Evolutionary conservation across 2,888 invertebrate species (phyloP).

Genomic region (Epinotia nisella): DNA sequence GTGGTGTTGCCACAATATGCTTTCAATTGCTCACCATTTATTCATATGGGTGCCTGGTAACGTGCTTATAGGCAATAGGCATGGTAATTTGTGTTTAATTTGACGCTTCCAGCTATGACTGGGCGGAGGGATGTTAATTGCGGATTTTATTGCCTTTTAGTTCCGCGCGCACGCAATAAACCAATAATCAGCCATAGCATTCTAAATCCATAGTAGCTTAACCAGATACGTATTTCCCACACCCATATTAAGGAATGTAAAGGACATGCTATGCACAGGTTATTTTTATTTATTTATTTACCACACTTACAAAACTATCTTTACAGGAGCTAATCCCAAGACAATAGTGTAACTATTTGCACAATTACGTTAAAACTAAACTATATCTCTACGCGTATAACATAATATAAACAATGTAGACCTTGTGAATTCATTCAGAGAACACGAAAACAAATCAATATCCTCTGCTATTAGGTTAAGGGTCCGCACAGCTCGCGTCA

Average conservation of each 20-base stretch:
- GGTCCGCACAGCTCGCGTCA: no score
- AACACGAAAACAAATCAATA: no score
- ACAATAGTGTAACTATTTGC: no score
- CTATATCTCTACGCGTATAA: no score
- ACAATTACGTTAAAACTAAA: no score
- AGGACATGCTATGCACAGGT: not conserved
- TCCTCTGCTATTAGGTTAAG: no score
- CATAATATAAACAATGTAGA: no score
- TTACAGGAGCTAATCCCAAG: no score
- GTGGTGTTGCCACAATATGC: slow-evolving; percentile 7
- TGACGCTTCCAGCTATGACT: slow-evolving; percentile 12
- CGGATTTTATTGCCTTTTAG: slow-evolving; percentile 1
- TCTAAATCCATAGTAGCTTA: not conserved
- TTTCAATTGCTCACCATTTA: not conserved
- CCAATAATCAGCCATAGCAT: slow-evolving; percentile 4
- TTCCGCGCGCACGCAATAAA: not conserved
- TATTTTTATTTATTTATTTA: no score
- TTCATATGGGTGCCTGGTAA: slow-evolving; percentile 5
- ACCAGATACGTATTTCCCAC: slow-evolving; percentile 6
- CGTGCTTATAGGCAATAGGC: slow-evolving; percentile 23
- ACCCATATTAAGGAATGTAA: not conserved
- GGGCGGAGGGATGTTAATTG: slow-evolving; percentile 26
- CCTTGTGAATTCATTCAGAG: no score
- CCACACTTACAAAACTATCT: no score
- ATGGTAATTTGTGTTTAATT: slow-evolving; percentile 27